phyloP scores from a whole-genome alignment of 2,888 invertebrate species.

The Tholera decimalis region DNA sequence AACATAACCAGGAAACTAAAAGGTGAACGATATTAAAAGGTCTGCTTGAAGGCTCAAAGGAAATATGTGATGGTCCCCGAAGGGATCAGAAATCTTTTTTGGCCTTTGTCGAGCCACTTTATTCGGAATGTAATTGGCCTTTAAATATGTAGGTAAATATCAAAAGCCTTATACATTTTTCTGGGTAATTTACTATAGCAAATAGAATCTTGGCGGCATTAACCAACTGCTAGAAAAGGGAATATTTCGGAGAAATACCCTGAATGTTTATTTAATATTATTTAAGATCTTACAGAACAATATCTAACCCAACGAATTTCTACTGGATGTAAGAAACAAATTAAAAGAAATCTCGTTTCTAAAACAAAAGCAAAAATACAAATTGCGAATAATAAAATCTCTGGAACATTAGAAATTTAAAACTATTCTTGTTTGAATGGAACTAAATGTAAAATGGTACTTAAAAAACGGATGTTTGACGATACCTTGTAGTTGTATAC shows the following conservation, averaged over 20 bases:
- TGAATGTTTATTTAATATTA: conserved; percentile 1
- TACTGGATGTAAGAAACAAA: conserved; percentile 6
- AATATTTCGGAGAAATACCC: conserved; percentile 26
- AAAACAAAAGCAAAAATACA: not conserved
- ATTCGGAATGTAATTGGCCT: conserved; percentile 74
- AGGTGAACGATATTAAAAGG: conserved; percentile 71
- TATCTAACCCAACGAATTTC: not conserved
- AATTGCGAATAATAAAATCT: conserved; percentile 15
- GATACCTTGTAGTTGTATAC: conserved; percentile 98
- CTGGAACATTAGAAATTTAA: conserved; percentile 15
- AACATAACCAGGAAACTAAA: conserved; percentile 66
- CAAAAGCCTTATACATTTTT: conserved; percentile 61
- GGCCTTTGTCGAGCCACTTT: conserved; percentile 68
- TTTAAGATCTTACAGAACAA: conserved; percentile 1
- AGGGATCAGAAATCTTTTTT: conserved; percentile 73
- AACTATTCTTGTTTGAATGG: not conserved
- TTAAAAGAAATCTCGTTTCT: not conserved
- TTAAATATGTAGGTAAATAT: conserved; percentile 68
- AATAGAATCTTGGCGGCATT: conserved; percentile 40
- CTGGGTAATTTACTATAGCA: conserved; percentile 54
- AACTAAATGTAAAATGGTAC: not conserved
- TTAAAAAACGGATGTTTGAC: not conserved
- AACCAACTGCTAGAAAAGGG: conserved; percentile 1
- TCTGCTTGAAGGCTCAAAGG: conserved; percentile 72
- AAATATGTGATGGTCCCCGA: conserved; percentile 73